Evolutionary conservation across 2,113 vertebrate genomes (phyloP), one percentile per base, ranked within the genome.

Genomic region (Gambusia affinis): DNA sequence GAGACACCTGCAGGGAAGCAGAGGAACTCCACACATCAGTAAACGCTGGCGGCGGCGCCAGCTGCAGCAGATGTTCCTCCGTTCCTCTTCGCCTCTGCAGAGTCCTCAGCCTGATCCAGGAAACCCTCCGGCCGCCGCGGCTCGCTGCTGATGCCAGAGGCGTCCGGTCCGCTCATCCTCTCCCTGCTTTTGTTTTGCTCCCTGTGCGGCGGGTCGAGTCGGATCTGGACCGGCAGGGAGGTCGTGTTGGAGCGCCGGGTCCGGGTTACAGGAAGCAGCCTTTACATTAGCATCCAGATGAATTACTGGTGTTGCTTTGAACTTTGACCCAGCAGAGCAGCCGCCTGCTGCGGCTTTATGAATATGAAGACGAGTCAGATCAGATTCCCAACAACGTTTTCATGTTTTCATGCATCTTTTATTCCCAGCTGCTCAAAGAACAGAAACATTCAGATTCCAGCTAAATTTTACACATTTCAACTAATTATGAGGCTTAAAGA

Each of bases 221-320:
- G 31, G 8, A 80, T 51, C 65, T 6, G 39, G 62, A 73, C 44
- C 73, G 65, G 27, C 70, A 47, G 44, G 37, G 28, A 51, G 82
- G 65, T 72, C 63, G 29, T 31, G 24, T 11, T 0, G 0, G 2
- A 27, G 30, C 47, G 14, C 14, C 4, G 1, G 3, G 64, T 27
- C 1, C 17, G 47, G 79, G 75, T 79, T 73, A 70, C 75, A 75
- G 67, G 71, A 19, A 69, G 70, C 37, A 75, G 42, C 33, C 33
- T 11, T 44, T 35, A 60, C 65, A 83, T 81, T 79, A 75, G 74
- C 75, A 78, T 81, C 68, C 29, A 63, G 73, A 76, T 82, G 3
- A 79, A 80, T 51, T 33, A 74, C 30, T 19, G 24, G n/a, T 61
- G 61, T 29, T 69, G 37, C 68, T 62, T n/a, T 44, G 79, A 64